Evolutionary conservation across 2,113 vertebrate genomes (phyloP).

Genomic region (Rallus limicola): DNA sequence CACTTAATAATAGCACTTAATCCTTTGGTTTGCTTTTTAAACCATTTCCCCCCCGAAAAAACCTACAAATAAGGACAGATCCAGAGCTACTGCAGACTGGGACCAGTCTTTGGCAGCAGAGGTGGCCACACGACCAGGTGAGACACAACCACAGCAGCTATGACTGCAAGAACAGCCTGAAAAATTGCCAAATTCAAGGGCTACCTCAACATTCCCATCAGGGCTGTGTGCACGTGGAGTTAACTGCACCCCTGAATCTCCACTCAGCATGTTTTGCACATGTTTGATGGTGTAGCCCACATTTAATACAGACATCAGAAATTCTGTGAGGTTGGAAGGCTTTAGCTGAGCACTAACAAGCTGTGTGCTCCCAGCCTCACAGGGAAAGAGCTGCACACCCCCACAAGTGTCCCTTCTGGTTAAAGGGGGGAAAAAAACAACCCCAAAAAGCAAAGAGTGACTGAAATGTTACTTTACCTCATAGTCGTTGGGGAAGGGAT

Average conservation of each 20-base stretch:
- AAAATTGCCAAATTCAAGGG: not conserved
- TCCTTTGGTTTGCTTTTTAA: not conserved
- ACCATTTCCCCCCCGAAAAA: not conserved
- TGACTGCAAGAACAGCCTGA: not conserved
- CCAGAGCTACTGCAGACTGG: not conserved
- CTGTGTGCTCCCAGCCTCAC: fast-evolving
- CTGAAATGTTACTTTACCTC: constrained; percentile 55
- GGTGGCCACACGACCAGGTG: not conserved
- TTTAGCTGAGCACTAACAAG: not conserved
- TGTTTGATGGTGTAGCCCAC: too few relatives aligned
- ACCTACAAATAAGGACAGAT: not conserved
- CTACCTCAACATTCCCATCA: not conserved
- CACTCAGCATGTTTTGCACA: not conserved
- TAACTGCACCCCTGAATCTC: not conserved
- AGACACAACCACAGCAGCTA: fast-evolving
- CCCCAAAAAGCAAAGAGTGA: too few relatives aligned
- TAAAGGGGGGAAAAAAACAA: too few relatives aligned
- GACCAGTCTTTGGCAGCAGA: not conserved
- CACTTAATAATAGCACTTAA: fast-evolving
- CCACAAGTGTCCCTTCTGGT: not conserved
- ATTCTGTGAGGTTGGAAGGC: not conserved
- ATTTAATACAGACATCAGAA: not conserved
- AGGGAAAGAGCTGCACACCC: not conserved
- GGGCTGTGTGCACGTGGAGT: fast-evolving
- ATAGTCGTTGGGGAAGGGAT: not conserved